Conservation (phyloP, 2,797 vertebrate species). For the Xerus rutilus region DNA sequence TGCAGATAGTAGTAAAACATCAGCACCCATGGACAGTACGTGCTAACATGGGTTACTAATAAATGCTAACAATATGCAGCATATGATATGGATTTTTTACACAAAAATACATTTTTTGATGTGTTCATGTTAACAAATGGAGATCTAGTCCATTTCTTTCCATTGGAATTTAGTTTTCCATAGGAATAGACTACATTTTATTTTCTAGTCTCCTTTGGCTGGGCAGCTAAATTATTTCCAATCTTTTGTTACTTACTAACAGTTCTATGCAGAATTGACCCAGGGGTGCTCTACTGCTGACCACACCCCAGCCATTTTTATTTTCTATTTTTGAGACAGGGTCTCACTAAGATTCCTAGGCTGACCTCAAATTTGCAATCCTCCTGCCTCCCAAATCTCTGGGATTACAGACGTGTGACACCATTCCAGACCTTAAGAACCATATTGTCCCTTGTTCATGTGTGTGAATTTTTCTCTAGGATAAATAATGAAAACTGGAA, state of each 20-base stretch:
- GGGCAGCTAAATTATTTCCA: neutral
- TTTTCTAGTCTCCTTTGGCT: neutral
- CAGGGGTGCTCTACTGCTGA: no score
- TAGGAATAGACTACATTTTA: neutral
- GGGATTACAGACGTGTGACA: no score
- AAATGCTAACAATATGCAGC: neutral
- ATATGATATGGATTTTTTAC: neutral
- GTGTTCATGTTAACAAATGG: neutral
- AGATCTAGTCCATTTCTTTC: neutral
- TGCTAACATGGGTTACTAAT: neutral
- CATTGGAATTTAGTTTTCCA: neutral
- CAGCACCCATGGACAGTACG: neutral
- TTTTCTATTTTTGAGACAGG: no score
- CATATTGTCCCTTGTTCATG: neutral
- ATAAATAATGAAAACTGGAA: neutral
- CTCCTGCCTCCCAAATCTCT: no score
- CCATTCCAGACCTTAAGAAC: neutral
- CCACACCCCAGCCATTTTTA: no score
- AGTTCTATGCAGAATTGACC: neutral
- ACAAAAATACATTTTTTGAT: neutral
- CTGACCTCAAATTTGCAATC: no score
- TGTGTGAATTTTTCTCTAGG: neutral
- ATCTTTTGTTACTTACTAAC: neutral
- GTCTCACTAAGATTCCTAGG: no score
- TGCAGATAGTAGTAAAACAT: neutral